These are phyloP conservation scores for Brienomyrus brachyistius DNA, from an alignment of 2,113 vertebrate species.

Conservation along the genomic window DNA sequence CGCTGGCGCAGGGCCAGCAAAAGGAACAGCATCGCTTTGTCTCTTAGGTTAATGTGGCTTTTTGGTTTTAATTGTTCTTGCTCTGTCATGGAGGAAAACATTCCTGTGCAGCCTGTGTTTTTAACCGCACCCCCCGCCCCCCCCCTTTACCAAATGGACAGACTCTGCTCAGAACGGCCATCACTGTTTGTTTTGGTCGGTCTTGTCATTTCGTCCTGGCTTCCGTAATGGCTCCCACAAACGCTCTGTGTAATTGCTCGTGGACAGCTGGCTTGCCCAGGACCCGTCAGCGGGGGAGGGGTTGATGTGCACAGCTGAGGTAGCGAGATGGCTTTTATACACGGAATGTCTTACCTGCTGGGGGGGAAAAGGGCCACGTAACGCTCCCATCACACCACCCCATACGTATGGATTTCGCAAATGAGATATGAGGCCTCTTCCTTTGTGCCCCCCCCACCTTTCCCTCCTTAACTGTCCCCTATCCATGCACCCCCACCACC, in stretches of 20 bases:
- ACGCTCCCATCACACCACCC: not conserved
- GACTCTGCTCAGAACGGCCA: not conserved
- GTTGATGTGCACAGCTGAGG: not conserved
- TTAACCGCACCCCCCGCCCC: not conserved
- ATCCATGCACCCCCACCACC: not conserved
- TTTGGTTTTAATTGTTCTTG: not conserved
- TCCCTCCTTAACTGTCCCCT: not conserved
- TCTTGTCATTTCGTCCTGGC: not conserved
- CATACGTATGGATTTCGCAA: not conserved
- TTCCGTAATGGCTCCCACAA: not conserved
- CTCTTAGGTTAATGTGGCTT: not conserved
- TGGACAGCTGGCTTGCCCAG: slow-evolving; percentile 7
- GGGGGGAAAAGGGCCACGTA: not conserved
- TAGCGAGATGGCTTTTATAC: not conserved
- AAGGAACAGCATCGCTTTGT: slow-evolving; percentile 26
- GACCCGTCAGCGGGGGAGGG: not conserved
- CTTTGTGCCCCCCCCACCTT: not conserved
- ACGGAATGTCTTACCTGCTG: not conserved
- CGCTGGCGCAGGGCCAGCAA: slow-evolving; percentile 56
- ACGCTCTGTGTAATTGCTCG: not conserved
- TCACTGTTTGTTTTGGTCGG: not conserved
- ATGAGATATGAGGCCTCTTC: not conserved
- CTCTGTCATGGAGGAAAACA: not conserved
- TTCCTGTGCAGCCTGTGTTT: not conserved
- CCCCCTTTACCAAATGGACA: not conserved